Evolutionary conservation across 1,140 invertebrate species (phyloP).

Genomic region (Solen grandis): DNA sequence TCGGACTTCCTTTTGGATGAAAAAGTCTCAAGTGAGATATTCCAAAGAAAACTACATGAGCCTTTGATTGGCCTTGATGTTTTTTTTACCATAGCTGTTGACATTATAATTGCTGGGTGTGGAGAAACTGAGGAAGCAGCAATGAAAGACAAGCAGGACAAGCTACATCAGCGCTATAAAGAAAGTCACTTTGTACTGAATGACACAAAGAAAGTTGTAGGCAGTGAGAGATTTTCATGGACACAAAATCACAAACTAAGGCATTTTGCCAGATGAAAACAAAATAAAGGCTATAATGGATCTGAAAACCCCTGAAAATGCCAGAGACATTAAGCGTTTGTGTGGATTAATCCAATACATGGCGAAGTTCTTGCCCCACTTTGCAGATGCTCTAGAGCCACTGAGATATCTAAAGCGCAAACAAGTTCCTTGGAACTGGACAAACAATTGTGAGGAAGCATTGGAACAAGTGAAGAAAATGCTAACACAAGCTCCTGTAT

Average conservation of each 20-base stretch:
- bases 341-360: constrained; percentile 63
- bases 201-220: constrained; percentile 48
- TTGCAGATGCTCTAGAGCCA: constrained; percentile 53
- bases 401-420: constrained; percentile 65
- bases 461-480: constrained; percentile 57
- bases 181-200: constrained; percentile 57
- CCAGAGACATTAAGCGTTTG: constrained; percentile 57
- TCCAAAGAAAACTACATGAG: constrained; percentile 25
- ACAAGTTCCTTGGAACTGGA: constrained; percentile 54
- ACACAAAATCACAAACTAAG: constrained; percentile 60
- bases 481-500: constrained; percentile 50
- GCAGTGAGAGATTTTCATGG: constrained; percentile 50
- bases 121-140: background rate
- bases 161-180: constrained; percentile 11
- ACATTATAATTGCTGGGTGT: constrained; percentile 31
- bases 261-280: constrained; percentile 74
- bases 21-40: constrained; percentile 16
- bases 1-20: constrained; percentile 15
- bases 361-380: constrained; percentile 57
- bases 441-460: constrained; percentile 76
- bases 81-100: constrained; percentile 32
- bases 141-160: constrained; percentile 15
- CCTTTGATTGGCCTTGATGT: constrained; percentile 8
- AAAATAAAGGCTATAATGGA: constrained; percentile 78
- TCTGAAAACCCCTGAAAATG: constrained; percentile 74